phyloP scores from a whole-genome alignment of 2,888 invertebrate species.

The Ophion slaviceki region DNA sequence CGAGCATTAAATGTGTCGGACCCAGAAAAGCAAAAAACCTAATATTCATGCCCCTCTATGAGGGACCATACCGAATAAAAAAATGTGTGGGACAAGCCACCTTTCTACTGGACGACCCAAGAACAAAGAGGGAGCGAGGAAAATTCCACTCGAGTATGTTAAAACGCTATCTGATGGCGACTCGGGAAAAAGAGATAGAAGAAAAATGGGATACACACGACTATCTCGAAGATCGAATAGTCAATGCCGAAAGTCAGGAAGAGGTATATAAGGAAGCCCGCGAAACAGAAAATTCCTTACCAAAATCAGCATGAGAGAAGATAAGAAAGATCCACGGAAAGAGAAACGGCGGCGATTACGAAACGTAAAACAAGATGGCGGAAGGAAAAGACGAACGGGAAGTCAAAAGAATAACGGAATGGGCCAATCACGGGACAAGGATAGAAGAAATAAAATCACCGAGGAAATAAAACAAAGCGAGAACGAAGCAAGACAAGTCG shows the following conservation, averaged over 20 bases:
- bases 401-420: not conserved
- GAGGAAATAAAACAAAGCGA: not conserved
- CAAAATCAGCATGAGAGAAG: too few relatives aligned
- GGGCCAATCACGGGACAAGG: not conserved
- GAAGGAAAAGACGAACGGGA: not conserved
- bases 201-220: not conserved
- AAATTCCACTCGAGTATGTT: slow-evolving; percentile 25
- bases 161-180: not conserved
- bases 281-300: too few relatives aligned
- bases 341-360: not conserved
- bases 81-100: slow-evolving; percentile 4
- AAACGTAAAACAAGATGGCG: not conserved
- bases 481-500: not conserved
- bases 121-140: slow-evolving; percentile 1
- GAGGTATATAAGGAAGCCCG: too few relatives aligned
- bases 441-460: not conserved
- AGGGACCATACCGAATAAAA: not conserved
- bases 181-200: too few relatives aligned
- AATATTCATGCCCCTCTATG: not conserved
- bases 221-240: not conserved
- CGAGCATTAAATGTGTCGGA: slow-evolving; percentile 6
- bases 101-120: slow-evolving; percentile 22
- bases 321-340: too few relatives aligned
- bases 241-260: not conserved
- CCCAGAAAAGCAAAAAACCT: not conserved